Evolutionary conservation across 2,113 vertebrate genomes (phyloP), one percentile per base, ranked within the genome.

Genomic region (Ramphastos sulfuratus): DNA sequence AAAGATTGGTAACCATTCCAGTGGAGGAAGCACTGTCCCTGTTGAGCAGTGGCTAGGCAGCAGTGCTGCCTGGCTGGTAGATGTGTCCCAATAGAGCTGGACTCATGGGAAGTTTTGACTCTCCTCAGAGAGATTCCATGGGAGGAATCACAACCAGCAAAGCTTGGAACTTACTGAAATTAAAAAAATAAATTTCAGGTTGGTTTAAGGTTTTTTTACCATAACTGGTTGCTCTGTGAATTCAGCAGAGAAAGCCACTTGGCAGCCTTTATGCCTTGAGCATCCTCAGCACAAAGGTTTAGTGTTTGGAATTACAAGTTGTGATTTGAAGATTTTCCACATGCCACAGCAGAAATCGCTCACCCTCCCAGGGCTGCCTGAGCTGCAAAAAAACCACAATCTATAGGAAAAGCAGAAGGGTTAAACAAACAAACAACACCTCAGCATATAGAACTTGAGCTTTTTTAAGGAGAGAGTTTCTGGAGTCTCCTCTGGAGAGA

Each of bases 291-390:
- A 56, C 66, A 73, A 54, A 83, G 69, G 82, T 90, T 58, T 78
- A 78, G 54, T 60, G 31, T 87, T 90, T 75, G 73, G 82, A 91
- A 85, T 86, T 92, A 39, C 67, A 90, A 93, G 85, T 94, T n/a
- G 54, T 17, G 39, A 81, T 77, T 72, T 71, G 75, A 67, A 87
- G 87, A 56, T 91, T 87, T 93, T 74, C 69, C 69, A 65, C 2
- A 5, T 90, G 76, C 61, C 80, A 64, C 44, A 88, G 39, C 19
- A 90, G 58, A 69, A 90, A 73, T 28, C 0, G 0, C 44, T 95
- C 61, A 10, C 14, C 81, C 15, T 77, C 59, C 48, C 44, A 11
- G 39, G 66, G 65, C 87, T 94, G 61, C 61, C 10, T 21, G 27
- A 83, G 21, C 72, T 61, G n/a, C 6, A 4, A 7, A 20, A n/a